Base-by-base conservation (phyloP, 2,888 invertebrate species). In the Esperia sulphurella region DNA sequence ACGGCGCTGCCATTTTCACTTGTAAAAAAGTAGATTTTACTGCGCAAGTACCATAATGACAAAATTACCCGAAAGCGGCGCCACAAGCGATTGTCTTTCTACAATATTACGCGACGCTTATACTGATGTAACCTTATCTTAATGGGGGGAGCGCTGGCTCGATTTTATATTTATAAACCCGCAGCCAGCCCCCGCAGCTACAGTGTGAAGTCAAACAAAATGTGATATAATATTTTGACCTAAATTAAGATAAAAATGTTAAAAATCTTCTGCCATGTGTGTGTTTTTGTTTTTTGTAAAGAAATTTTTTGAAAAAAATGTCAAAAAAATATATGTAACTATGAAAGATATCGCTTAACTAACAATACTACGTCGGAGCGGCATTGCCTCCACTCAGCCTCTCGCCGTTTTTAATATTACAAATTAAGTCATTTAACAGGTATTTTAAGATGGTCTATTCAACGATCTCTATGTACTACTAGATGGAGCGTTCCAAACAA, bases 241-340 rank as follows among this genome's bases (percentile, higher is more conserved):
- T 81, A 78, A 80, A 77, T 73, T 83, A 84, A 84, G 83, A 79
- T 74, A 54, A 75, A 85, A 84, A 79, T 83, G 79, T 83, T 79
- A 63, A 68, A 77, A 72, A 71, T 72, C 74, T 61, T 79, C 73
- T 65, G 79, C 82, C 79, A 74, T 73, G 77, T 79, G 82, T 81
- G 83, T 77, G 74, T 75, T 69, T 79, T 65, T 63, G 59, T 66
- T 69, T 75, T 83, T 83, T 75, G 60, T 83, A 79, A 78, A 72
- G 64, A 79, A 82, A 82, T 72, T 73, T 72, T 70, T 62, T 64
- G 71, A 63, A 69, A 80, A 83, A 82, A 74, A 65, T 68, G 61
- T 57, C 52, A 71, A 81, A 79, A 82, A 83, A 82, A 77, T 67
- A 62, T 65, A 62, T 61, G 48, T 59, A 63, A 60, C 65, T 63